Base-by-base conservation (phyloP, 2,888 invertebrate genomes). In the Rhodophaea formosa region DNA sequence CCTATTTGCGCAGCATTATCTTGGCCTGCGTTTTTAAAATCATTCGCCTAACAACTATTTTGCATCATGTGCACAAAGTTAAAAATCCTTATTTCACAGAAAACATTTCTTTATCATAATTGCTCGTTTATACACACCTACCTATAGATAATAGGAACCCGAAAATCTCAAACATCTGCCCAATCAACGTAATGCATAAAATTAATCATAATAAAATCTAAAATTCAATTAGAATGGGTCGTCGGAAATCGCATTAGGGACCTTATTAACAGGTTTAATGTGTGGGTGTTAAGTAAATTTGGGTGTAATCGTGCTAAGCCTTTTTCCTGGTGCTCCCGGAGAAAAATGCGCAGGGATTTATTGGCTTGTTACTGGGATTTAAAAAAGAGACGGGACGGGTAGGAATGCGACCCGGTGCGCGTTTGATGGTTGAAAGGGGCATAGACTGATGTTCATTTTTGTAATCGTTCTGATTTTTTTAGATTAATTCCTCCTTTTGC, bases 201-300 rank as follows among this genome's bases (percentile, higher is more conserved):
- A 82, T 80, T 82, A 82, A 83, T 82, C 80, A 81, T 77, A 84
- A 84, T 86, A 85, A 79, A 69, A 79, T 71, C 59, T 66, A 84
- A 85, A 83, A 84, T 82, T 75, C 80, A 80, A 89, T 90, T 88
- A 86, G 84, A 87, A 84, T 77, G 79, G 84, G 75, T 73, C 75
- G 71, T 64, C 84, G 86, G 79, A 81, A 88, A 89, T 89, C 83
- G 79, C 74, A 82, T 87, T 86, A 86, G 80, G 71, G 69, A 77
- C 82, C 85, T 88, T 83, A 89, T 89, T 88, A 88, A 77, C 77
- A 76, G 79, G 80, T 79, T 84, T 84, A 88, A 86, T 84, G 84
- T 80, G 85, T 84, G 82, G 84, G 90, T 90, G 91, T 89, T 91
- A 91, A 92, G 91, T 92, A 91, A 91, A 92, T 92, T 91, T 90